phyloP scores from a whole-genome alignment of 2,888 invertebrate genomes.

The Cerastis leucographa region DNA sequence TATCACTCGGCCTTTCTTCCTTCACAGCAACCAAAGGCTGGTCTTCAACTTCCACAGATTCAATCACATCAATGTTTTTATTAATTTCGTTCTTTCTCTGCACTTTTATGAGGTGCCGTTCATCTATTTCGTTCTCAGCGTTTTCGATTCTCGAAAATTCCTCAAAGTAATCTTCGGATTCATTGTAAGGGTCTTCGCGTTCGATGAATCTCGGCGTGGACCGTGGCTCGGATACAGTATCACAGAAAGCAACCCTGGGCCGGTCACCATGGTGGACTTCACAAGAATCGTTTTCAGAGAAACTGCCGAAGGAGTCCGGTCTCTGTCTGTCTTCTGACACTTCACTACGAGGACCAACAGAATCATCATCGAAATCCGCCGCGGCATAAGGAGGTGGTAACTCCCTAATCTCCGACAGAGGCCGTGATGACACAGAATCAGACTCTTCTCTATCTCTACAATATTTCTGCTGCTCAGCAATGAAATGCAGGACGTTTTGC shows the following conservation, averaged over 20 bases:
- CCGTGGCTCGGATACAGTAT: constrained; percentile 86
- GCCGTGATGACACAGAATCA: constrained; percentile 90
- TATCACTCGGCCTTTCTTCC: constrained; percentile 80
- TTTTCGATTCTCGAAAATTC: constrained; percentile 83
- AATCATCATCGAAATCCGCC: constrained; percentile 88
- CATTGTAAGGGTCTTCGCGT: constrained; percentile 86
- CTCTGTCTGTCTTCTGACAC: constrained; percentile 86
- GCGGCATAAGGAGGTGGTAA: constrained; percentile 89
- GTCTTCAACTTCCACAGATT: constrained; percentile 76
- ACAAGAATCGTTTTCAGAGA: constrained; percentile 88
- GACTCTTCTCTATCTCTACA: constrained; percentile 91
- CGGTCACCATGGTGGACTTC: constrained; percentile 82
- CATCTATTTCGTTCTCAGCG: constrained; percentile 86
- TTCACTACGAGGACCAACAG: constrained; percentile 87
- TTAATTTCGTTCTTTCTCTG: constrained; percentile 89
- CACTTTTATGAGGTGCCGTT: constrained; percentile 85
- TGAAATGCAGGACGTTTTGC: constrained; percentile 94
- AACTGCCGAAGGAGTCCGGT: constrained; percentile 88
- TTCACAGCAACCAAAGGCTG: constrained; percentile 70
- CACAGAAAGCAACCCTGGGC: constrained; percentile 82
- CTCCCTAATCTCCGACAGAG: constrained; percentile 90
- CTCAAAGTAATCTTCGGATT: constrained; percentile 85
- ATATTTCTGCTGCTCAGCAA: constrained; percentile 94
- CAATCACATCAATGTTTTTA: constrained; percentile 80
- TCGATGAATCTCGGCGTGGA: constrained; percentile 88